Conservation (phyloP, 1,140 invertebrate genomes). For the Habropoda laboriosa region DNA sequence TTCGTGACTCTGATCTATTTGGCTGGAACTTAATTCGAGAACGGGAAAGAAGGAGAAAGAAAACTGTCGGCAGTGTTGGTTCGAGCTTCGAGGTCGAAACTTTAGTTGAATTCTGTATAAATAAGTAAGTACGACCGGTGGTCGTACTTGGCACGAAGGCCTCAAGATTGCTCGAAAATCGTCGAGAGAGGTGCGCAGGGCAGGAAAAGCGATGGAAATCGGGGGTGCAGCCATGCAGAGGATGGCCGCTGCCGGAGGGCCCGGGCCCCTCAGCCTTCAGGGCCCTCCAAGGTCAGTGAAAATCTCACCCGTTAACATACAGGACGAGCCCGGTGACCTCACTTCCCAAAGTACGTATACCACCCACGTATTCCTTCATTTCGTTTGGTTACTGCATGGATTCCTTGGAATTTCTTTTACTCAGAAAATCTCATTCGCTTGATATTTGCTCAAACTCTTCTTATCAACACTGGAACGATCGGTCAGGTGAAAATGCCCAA, state of each 20-base stretch:
- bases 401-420: too few species aligned
- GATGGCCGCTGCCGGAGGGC: slow-evolving; percentile 74
- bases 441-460: too few species aligned
- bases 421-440: too few species aligned
- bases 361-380: neutral
- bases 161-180: slow-evolving; percentile 74
- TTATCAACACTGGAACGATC: too few species aligned
- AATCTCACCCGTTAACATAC: slow-evolving; percentile 84
- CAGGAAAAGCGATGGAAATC: slow-evolving; percentile 69
- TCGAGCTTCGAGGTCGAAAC: neutral
- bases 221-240: slow-evolving; percentile 77
- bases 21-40: neutral
- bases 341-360: slow-evolving; percentile 83
- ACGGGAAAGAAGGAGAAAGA: too few species aligned
- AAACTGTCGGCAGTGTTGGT: neutral
- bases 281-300: slow-evolving; percentile 82
- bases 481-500: too few species aligned
- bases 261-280: slow-evolving; percentile 78
- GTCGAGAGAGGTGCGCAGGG: slow-evolving; percentile 68
- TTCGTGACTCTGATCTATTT: neutral
- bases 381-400: neutral
- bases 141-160: slow-evolving; percentile 63
- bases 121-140: slow-evolving; percentile 56
- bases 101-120: slow-evolving; percentile 19
- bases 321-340: slow-evolving; percentile 81